These are phyloP conservation scores for Nomada ferruginata DNA, from an alignment of 2,888 invertebrate genomes.

Conservation along the genomic window DNA sequence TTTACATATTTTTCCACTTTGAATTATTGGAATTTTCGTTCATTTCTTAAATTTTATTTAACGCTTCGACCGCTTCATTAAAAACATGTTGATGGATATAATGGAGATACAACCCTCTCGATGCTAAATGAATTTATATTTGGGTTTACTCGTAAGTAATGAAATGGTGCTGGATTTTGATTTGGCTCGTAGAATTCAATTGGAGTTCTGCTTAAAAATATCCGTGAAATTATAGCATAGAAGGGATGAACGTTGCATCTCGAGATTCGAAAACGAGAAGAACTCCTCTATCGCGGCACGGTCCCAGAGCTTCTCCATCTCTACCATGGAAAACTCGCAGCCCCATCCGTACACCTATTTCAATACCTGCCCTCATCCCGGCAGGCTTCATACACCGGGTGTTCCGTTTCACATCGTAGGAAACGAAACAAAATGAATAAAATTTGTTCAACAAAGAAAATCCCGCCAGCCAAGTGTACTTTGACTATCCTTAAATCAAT, in stretches of 20 bases:
- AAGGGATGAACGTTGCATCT: conserved; percentile 11
- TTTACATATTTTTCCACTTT: no score
- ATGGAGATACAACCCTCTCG: no score
- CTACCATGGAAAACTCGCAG: conserved; percentile 17
- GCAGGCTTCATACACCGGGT: conserved; percentile 23
- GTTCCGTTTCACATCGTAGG: conserved; percentile 13
- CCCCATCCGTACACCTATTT: conserved; percentile 51
- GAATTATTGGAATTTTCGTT: no score
- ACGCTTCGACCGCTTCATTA: no score
- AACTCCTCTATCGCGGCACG: conserved; percentile 27
- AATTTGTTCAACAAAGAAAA: not conserved
- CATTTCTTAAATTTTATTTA: no score
- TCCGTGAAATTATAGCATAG: conserved; percentile 10
- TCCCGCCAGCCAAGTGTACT: not conserved
- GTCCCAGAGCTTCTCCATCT: conserved; percentile 43
- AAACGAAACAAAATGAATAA: not conserved
- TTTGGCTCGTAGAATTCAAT: not conserved
- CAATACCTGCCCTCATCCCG: conserved; percentile 36
- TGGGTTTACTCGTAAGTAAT: no score
- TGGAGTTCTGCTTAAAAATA: conserved; percentile 10
- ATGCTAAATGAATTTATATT: no score
- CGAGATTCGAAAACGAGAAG: conserved; percentile 23
- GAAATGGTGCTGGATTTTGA: not conserved
- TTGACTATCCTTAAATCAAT: not conserved
- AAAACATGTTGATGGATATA: no score